phyloP scores from a whole-genome alignment of 2,797 vertebrate genomes.

The Pangasius larnaudii region DNA sequence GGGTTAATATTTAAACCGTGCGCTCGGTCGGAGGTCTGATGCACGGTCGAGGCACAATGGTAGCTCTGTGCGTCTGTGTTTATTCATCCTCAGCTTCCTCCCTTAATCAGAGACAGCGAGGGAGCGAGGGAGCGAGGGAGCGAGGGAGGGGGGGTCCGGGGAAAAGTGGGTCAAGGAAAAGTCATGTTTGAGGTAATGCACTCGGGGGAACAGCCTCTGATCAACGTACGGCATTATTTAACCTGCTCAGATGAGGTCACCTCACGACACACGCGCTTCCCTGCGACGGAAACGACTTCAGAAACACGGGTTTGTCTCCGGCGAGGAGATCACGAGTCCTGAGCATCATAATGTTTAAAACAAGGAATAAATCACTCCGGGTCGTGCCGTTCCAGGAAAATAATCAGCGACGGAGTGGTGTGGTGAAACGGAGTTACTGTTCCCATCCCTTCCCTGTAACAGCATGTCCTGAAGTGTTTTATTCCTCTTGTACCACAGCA shows the following conservation, averaged over 20 bases:
- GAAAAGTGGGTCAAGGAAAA: slow-evolving; percentile 78
- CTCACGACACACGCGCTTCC: slow-evolving; percentile 36
- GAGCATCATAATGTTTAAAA: not conserved
- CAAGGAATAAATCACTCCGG: not conserved
- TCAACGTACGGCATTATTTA: slow-evolving; percentile 79
- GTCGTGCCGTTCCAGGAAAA: not conserved
- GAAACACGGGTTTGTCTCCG: not conserved
- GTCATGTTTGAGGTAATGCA: slow-evolving; percentile 83
- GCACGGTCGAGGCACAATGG: slow-evolving; percentile 81
- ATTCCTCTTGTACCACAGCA: too few species aligned
- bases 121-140: not conserved
- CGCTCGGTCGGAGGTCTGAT: slow-evolving; percentile 65
- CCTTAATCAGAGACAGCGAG: slow-evolving; percentile 70
- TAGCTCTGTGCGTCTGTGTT: slow-evolving; percentile 77
- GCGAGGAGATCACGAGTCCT: not conserved
- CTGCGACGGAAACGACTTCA: not conserved
- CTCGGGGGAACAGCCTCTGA: slow-evolving; percentile 71
- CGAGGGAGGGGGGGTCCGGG: not conserved
- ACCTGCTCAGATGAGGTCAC: slow-evolving; percentile 77
- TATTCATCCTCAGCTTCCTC: slow-evolving; percentile 80
- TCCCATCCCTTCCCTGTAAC: too few species aligned
- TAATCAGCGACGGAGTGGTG: not conserved
- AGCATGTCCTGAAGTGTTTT: too few species aligned
- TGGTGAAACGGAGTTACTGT: not conserved
- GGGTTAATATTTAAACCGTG: slow-evolving; percentile 78